A percentile compares a stretch with the other conserved stretches of the same genome.
Conservation (phyloP, 2,113 vertebrate genomes). For the Elaphurus davidianus region DNA sequence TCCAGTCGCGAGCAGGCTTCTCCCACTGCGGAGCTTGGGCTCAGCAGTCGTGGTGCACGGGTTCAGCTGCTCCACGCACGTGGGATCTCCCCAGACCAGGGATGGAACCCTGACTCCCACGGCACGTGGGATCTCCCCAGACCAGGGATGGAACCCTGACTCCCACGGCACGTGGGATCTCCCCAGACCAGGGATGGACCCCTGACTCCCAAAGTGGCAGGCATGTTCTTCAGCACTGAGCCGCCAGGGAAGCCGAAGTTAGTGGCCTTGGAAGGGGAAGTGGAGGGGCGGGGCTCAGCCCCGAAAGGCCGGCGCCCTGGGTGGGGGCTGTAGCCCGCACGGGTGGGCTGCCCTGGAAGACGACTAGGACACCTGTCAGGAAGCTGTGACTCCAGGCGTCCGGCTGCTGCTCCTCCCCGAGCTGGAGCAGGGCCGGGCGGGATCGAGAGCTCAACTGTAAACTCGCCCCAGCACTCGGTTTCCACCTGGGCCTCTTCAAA, state of each 20-base stretch:
- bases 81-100: neutral
- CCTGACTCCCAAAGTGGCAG: neutral
- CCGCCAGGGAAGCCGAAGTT: neutral
- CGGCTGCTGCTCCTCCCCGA: neutral
- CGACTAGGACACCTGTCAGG: neutral
- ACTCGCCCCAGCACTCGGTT: fast-evolving
- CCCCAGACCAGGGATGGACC: neutral
- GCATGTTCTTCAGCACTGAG: neutral
- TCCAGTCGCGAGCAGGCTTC: neutral
- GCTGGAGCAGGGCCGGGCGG: fast-evolving
- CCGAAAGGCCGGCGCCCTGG: neutral
- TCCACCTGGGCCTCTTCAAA: neutral
- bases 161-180: neutral
- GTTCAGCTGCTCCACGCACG: neutral
- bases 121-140: neutral
- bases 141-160: neutral
- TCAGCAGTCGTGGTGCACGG: fast-evolving
- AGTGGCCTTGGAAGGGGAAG: neutral
- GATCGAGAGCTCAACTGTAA: fast-evolving
- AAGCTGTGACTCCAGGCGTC: neutral
- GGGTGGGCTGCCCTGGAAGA: neutral
- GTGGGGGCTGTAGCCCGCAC: neutral
- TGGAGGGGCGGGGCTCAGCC: neutral
- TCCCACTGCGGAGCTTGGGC: neutral
- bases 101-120: neutral